A percentile compares a stretch with the other conserved stretches of the same genome.
phyloP scores from a whole-genome alignment of 1,140 invertebrate species.

The Drosophila ohnishii region DNA sequence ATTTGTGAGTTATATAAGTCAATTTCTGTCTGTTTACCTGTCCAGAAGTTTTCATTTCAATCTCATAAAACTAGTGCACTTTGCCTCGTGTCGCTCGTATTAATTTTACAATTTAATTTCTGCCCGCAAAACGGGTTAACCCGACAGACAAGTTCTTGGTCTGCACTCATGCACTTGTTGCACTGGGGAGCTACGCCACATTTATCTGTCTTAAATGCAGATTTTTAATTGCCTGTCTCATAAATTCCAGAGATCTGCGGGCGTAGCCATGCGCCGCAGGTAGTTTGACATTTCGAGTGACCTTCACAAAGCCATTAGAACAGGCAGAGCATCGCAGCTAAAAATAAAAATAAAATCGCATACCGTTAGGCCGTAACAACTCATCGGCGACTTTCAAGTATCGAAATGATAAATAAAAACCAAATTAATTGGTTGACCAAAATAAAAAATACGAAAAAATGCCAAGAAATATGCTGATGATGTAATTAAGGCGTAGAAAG shows the following conservation, averaged over 20 bases:
- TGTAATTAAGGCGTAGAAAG: slow-evolving; percentile 76
- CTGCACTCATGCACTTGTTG: slow-evolving; percentile 40
- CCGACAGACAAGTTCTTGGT: slow-evolving; percentile 45
- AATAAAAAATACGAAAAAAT: slow-evolving; percentile 1
- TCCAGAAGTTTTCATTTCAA: slow-evolving; percentile 11
- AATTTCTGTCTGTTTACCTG: neutral
- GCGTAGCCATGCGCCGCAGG: slow-evolving; percentile 42
- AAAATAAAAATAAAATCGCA: slow-evolving; percentile 31
- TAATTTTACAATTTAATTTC: slow-evolving; percentile 62
- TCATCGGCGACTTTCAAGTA: slow-evolving; percentile 54
- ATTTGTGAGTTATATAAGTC: neutral
- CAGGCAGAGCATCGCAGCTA: slow-evolving; percentile 32
- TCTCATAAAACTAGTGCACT: slow-evolving; percentile 18
- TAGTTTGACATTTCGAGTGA: slow-evolving; percentile 65
- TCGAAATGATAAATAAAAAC: slow-evolving; percentile 41
- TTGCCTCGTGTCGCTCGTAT: slow-evolving; percentile 28
- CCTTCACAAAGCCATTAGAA: slow-evolving; percentile 69
- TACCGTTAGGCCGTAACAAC: slow-evolving; percentile 34
- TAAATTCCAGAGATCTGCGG: slow-evolving; percentile 54
- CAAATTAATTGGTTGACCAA: slow-evolving; percentile 55
- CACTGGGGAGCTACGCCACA: slow-evolving; percentile 25
- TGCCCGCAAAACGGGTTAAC: slow-evolving; percentile 57
- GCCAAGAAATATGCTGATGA: slow-evolving; percentile 54
- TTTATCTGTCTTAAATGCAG: slow-evolving; percentile 36
- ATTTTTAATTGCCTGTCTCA: slow-evolving; percentile 73